Evolutionary conservation across 2,797 vertebrate species (phyloP).

Genomic region (Callimico goeldii): DNA sequence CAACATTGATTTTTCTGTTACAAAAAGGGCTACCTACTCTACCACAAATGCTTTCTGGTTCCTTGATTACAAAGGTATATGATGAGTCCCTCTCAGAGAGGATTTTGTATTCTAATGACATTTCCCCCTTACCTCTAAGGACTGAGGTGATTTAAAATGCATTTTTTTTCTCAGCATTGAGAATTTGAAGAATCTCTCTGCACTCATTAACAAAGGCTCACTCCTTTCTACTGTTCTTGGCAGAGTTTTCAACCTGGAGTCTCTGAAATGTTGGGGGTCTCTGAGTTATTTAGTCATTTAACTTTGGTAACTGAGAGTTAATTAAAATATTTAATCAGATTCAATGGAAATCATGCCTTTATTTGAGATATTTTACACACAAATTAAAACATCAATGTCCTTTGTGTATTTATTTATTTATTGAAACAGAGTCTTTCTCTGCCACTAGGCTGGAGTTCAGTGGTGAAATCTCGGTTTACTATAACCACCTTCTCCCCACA

Average conservation of each 20-base stretch:
- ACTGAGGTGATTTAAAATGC: not conserved
- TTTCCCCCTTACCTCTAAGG: not conserved
- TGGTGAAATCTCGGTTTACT: too few relatives aligned
- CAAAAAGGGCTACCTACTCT: not conserved
- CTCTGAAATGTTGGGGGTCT: not conserved
- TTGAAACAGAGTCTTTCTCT: too few relatives aligned
- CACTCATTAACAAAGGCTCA: not conserved
- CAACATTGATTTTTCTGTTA: not conserved
- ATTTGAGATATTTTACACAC: slow-evolving; percentile 27
- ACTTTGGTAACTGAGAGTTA: slow-evolving; percentile 23
- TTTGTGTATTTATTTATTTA: not conserved
- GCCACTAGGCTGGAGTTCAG: too few relatives aligned
- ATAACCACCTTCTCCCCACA: too few relatives aligned
- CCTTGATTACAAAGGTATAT: not conserved
- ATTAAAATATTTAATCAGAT: slow-evolving; percentile 31
- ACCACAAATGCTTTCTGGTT: not conserved
- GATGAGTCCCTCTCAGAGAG: not conserved
- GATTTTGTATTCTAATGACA: not conserved
- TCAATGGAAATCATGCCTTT: slow-evolving; percentile 40
- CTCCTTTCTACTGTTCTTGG: not conserved
- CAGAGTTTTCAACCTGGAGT: not conserved
- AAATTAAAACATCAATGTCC: slow-evolving; percentile 27
- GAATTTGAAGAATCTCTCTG: not conserved
- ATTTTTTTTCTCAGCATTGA: not conserved
- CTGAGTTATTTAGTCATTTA: not conserved